phyloP scores from a whole-genome alignment of 2,888 invertebrate species.

The Melanostoma mellinum region DNA sequence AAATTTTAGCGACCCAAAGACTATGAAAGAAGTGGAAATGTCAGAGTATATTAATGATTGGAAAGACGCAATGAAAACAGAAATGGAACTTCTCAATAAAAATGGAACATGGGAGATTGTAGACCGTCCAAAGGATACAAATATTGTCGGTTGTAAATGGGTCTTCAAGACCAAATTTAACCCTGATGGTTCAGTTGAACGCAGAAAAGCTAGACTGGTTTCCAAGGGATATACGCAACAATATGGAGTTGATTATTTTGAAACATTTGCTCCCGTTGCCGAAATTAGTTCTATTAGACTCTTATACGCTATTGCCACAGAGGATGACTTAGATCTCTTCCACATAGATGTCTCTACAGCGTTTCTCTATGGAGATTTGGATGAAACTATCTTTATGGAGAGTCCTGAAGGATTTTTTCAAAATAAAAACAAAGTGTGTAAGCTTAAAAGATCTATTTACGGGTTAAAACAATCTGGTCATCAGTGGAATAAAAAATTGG shows the following conservation, averaged over 20 bases:
- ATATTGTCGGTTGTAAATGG: constrained; percentile 23
- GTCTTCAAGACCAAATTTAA: constrained; percentile 23
- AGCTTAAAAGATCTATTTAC: constrained; percentile 58
- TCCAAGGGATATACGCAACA: constrained; percentile 54
- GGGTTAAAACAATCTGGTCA: constrained; percentile 64
- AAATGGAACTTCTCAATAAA: constrained; percentile 5
- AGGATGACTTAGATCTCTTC: constrained; percentile 20
- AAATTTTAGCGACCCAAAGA: not conserved
- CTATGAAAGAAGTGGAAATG: not conserved
- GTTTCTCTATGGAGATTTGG: constrained; percentile 8
- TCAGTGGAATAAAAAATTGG: constrained; percentile 8
- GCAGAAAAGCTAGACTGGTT: constrained; percentile 46
- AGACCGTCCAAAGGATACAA: constrained; percentile 14
- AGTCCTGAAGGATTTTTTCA: constrained; percentile 21
- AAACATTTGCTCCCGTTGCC: too few relatives aligned
- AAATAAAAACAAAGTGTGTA: constrained; percentile 46
- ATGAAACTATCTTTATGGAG: constrained; percentile 45
- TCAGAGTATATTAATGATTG: not conserved
- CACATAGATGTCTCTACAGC: constrained; percentile 14
- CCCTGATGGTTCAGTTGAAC: constrained; percentile 15
- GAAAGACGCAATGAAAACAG: constrained; percentile 23
- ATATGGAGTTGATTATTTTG: constrained; percentile 44
- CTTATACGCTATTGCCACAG: constrained; percentile 5
- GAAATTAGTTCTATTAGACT: too few relatives aligned
- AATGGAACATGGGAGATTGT: constrained; percentile 34